Conservation (phyloP, 2,888 invertebrate genomes). For the Parasteatoda lunata region DNA sequence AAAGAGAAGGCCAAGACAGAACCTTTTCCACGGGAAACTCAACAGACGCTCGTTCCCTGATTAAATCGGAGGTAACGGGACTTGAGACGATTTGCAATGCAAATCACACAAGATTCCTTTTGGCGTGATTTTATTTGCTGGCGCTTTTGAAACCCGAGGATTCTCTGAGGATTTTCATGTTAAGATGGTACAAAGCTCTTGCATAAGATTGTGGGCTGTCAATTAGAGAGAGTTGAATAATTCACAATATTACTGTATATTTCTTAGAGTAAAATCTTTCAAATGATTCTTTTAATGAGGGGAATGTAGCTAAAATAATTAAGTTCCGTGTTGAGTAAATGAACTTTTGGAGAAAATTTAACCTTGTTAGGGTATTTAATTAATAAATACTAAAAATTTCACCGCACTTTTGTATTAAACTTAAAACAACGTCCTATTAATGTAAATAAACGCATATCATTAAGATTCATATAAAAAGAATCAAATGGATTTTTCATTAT, state of each 20-base stretch:
- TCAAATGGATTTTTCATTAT: too few species aligned
- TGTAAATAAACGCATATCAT: too few species aligned
- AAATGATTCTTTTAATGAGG: too few species aligned
- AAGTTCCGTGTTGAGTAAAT: too few species aligned
- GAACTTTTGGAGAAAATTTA: too few species aligned
- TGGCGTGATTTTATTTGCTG: constrained; percentile 24
- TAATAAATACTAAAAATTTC: too few species aligned
- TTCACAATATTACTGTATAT: neutral
- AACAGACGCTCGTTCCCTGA: constrained; percentile 36
- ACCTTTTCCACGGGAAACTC: constrained; percentile 10
- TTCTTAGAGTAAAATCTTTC: too few species aligned
- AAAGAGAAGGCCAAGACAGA: constrained; percentile 20
- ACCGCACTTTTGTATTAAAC: too few species aligned
- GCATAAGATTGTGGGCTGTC: neutral
- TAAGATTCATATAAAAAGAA: too few species aligned
- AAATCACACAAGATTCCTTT: constrained; percentile 2
- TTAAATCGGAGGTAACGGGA: constrained; percentile 27
- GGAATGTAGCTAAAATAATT: too few species aligned
- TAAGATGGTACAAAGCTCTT: neutral
- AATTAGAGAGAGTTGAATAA: constrained; percentile 12
- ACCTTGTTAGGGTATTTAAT: too few species aligned
- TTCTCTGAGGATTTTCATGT: neutral
- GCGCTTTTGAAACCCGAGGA: neutral
- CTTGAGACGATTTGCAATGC: constrained; percentile 40
- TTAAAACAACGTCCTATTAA: too few species aligned